Evolutionary conservation across 2,797 vertebrate species (phyloP), one percentile per base, ranked within the genome.

Genomic region (Mormyrops boulengeri): DNA sequence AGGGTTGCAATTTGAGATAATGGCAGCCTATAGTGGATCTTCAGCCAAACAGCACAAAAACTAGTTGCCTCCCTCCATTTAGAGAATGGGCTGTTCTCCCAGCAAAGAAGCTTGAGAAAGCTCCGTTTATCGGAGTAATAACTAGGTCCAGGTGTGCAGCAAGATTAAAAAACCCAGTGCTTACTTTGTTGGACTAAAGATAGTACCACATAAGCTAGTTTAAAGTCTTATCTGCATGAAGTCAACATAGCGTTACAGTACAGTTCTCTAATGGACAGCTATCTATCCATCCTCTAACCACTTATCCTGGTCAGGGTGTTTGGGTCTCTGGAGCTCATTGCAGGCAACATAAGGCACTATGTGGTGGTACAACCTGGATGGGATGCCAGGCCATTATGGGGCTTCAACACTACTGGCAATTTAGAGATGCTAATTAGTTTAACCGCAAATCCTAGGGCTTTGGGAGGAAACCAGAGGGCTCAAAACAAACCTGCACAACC

Each of bases 131-230:
- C 92, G 91, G 92, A 91, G 91, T 89, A 91, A 92, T 91, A 91
- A 93, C 92, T 92, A 89, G 52, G 90, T 93, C 93, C 94, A 95
- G 94, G 95, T 95, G 95, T 93, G 94, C 91, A 91, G 89, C 92
- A 91, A 91, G 91, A 94, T 93, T 92, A 92, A 93, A 94, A 94
- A 87, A 93, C 91, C 91, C 93, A 93, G 90, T 92, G 90, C 85
- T 69, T 92, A 34, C 82, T 90, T 89, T 89, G 52, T 22, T 50
- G 87, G 91, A 90, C 90, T 89, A 89, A 77, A 91, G 87, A 91
- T 90, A 91, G 62, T 57, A 49, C 85, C 90, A 66, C 91, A 91
- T 90, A 93, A 89, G 26, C 47, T 82, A 87, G 44, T 90, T 60
- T 82, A 89, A 69, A 89, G 90, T 93, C 93, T 92, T 92, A 86